phyloP scores from a whole-genome alignment of 1,140 invertebrate genomes.

The Bursaphelenchus mucronatus region DNA sequence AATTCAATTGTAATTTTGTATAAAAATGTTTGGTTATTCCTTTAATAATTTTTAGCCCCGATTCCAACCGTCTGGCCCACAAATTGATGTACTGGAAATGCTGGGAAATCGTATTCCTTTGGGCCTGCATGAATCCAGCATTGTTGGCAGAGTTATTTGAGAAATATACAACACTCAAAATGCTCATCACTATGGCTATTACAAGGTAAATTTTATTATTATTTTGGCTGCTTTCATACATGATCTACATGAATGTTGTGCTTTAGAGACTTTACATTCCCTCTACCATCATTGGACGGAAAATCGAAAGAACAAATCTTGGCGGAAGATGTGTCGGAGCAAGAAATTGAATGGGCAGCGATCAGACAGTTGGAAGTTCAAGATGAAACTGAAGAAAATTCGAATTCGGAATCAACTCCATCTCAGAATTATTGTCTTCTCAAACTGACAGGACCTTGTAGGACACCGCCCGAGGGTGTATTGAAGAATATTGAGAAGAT shows the following conservation, averaged over 20 bases:
- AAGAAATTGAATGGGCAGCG: background rate
- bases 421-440: background rate
- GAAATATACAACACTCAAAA: background rate
- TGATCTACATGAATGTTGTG: background rate
- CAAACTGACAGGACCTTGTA: constrained; percentile 4
- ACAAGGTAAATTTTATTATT: background rate
- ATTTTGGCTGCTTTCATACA: background rate
- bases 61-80: too few species aligned
- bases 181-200: constrained; percentile 4
- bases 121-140: background rate
- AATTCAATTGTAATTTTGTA: too few species aligned
- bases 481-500: background rate
- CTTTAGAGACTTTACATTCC: constrained; percentile 6
- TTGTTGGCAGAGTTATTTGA: background rate
- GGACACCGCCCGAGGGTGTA: background rate
- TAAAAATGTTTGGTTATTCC: too few species aligned
- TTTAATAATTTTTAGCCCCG: too few species aligned
- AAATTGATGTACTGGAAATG: too few species aligned
- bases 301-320: background rate
- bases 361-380: background rate
- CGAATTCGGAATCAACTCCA: background rate
- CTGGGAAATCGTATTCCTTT: background rate
- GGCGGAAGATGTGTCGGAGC: background rate
- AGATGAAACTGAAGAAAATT: background rate
- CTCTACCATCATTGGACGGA: background rate